Evolutionary conservation across 2,797 vertebrate species (phyloP).

Genomic region (Lerista edwardsae): DNA sequence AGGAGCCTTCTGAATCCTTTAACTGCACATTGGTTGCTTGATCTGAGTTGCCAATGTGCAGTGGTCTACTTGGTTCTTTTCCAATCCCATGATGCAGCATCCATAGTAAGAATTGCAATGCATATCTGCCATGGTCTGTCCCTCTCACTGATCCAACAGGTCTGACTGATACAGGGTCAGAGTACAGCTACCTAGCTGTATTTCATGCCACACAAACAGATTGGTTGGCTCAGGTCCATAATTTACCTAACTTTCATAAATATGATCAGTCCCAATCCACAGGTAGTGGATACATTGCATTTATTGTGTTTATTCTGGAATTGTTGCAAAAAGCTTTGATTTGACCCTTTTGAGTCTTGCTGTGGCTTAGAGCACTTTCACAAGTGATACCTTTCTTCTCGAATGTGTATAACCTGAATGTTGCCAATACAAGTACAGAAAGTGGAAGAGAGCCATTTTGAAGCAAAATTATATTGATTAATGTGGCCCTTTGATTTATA

Average conservation of each 20-base stretch:
- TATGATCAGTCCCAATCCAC: not conserved
- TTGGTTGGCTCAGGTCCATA: not conserved
- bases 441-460: not conserved
- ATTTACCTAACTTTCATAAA: not conserved
- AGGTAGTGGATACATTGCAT: not conserved
- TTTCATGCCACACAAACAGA: not conserved
- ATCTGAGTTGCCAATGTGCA: not conserved
- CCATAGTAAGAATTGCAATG: not conserved
- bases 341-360: not conserved
- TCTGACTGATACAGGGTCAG: not conserved
- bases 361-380: not conserved
- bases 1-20: no score
- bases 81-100: not conserved
- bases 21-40: not conserved
- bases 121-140: no score
- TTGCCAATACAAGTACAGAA: not conserved
- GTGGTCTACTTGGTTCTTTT: not conserved
- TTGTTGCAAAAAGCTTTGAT: conserved; percentile 7
- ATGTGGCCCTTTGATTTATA: not conserved
- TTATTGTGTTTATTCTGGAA: not conserved
- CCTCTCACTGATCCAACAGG: not conserved
- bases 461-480: not conserved
- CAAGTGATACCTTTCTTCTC: not conserved
- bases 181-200: not conserved
- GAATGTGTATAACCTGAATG: not conserved